phyloP scores from a whole-genome alignment of 2,888 invertebrate species.

The Corbicula japonica region DNA sequence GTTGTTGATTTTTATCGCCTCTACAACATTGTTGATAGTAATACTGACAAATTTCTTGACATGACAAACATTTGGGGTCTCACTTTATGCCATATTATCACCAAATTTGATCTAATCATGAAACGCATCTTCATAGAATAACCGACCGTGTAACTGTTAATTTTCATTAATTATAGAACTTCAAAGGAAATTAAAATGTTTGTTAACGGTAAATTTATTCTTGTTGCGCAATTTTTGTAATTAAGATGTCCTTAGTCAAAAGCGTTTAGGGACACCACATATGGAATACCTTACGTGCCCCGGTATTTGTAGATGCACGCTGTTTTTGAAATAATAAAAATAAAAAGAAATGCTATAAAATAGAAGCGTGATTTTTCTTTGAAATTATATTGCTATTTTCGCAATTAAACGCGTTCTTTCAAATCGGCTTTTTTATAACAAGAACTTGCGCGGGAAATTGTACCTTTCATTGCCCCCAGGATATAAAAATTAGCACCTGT shows the following conservation, averaged over 20 bases:
- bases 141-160: slow-evolving; percentile 9
- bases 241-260: slow-evolving; percentile 42
- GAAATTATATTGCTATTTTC: too few relatives aligned
- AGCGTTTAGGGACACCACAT: too few relatives aligned
- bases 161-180: slow-evolving; percentile 23
- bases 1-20: slow-evolving; percentile 55
- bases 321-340: too few relatives aligned
- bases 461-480: too few relatives aligned
- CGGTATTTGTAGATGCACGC: background rate
- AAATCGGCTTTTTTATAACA: too few relatives aligned
- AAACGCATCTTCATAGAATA: slow-evolving; percentile 14
- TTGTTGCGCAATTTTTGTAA: slow-evolving; percentile 36
- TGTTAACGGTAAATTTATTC: slow-evolving; percentile 49
- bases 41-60: slow-evolving; percentile 62
- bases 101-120: slow-evolving; percentile 47
- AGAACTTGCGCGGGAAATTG: too few relatives aligned
- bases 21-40: slow-evolving; percentile 54
- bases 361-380: too few relatives aligned
- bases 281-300: background rate
- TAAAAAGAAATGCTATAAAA: too few relatives aligned
- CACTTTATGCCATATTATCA: slow-evolving; percentile 31
- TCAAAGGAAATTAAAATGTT: slow-evolving; percentile 44
- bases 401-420: too few relatives aligned
- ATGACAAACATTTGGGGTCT: slow-evolving; percentile 30
- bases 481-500: too few relatives aligned